Evolutionary conservation across 1,140 invertebrate species (phyloP).

Genomic region (Melipona quadrifasciata): DNA sequence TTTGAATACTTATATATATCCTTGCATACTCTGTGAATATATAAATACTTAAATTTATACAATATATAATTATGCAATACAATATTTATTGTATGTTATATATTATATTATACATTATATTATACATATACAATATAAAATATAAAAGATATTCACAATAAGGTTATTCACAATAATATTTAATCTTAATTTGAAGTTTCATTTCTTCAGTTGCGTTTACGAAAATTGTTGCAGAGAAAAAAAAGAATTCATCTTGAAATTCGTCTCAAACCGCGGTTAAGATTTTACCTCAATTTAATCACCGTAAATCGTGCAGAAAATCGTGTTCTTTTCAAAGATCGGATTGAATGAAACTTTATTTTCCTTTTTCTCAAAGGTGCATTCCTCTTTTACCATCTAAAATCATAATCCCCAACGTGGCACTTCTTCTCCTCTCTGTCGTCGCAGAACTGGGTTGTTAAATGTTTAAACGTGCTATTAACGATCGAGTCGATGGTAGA

Average conservation of each 20-base stretch:
- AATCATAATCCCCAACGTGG: neutral
- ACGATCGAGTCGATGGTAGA: neutral
- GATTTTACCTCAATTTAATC: neutral
- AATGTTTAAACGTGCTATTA: conserved; percentile 5
- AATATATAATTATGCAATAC: too few species aligned
- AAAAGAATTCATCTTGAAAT: neutral
- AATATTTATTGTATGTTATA: too few species aligned
- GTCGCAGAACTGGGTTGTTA: neutral
- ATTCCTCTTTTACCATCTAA: neutral
- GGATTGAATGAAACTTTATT: neutral
- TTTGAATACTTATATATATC: neutral
- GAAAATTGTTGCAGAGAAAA: neutral
- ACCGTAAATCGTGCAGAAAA: neutral
- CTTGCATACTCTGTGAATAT: neutral
- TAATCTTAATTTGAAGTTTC: neutral
- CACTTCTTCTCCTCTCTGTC: neutral
- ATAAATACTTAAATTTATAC: too few species aligned
- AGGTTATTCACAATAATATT: neutral
- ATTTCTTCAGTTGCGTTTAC: neutral
- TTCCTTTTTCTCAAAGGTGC: neutral
- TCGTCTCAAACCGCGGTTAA: neutral
- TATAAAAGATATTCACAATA: too few species aligned
- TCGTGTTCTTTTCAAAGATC: neutral
- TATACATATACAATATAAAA: too few species aligned
- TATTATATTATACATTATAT: too few species aligned